These are phyloP conservation scores for Cheiracanthium punctorium DNA, from an alignment of 2,888 invertebrate species.

Conservation along the genomic window DNA sequence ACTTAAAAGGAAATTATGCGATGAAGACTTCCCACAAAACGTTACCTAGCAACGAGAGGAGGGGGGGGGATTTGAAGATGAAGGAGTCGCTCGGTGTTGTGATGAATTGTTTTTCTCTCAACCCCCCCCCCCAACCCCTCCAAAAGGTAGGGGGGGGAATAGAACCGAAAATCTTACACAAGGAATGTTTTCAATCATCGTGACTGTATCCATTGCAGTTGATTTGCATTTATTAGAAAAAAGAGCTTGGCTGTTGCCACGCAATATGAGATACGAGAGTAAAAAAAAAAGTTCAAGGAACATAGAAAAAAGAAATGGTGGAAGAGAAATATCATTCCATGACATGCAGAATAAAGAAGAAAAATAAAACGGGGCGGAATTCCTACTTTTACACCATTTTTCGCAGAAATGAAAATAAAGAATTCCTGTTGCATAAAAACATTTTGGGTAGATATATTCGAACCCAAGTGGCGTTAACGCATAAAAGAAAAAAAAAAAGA, in stretches of 20 bases:
- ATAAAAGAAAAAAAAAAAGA: slow-evolving; percentile 21
- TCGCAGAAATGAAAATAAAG: background rate
- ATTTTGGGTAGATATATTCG: slow-evolving; percentile 46
- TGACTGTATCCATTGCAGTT: background rate
- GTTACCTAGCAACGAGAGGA: background rate
- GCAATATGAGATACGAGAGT: slow-evolving; percentile 32
- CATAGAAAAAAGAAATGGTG: background rate
- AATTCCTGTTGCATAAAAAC: slow-evolving; percentile 9
- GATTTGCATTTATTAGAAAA: slow-evolving; percentile 61
- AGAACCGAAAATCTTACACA: background rate
- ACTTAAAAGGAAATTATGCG: background rate
- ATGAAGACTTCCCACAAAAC: background rate
- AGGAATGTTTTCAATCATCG: background rate
- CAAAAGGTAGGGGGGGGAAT: background rate
- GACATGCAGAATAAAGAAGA: background rate
- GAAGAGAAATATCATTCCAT: background rate
- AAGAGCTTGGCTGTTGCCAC: slow-evolving; percentile 34
- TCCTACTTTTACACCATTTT: background rate
- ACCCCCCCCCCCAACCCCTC: too few species aligned
- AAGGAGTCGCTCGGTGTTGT: too few species aligned
- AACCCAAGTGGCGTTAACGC: slow-evolving; percentile 59
- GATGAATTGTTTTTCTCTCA: too few species aligned
- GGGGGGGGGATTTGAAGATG: too few species aligned
- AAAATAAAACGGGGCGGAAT: background rate
- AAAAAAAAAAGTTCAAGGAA: slow-evolving; percentile 17